Evolutionary conservation across 2,113 vertebrate species (phyloP).

Genomic region (Potamarius usumacintae): DNA sequence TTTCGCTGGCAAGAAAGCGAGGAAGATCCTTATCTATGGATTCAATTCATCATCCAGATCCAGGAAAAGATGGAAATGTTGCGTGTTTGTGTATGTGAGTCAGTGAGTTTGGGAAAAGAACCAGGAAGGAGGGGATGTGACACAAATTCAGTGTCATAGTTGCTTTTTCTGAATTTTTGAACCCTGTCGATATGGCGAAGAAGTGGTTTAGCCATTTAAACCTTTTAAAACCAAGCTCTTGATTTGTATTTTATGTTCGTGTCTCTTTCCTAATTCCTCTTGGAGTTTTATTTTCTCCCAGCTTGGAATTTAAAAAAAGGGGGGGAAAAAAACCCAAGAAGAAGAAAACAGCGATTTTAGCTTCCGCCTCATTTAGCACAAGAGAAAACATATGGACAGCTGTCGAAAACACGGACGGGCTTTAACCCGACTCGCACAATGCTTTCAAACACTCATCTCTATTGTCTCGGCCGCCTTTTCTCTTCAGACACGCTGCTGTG

Average conservation of each 20-base stretch:
- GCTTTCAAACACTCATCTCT: conserved; percentile 87
- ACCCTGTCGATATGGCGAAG: not conserved
- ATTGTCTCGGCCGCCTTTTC: conserved; percentile 70
- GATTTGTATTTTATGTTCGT: conserved; percentile 1
- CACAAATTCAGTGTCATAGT: conserved; percentile 8
- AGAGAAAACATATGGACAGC: conserved; percentile 95
- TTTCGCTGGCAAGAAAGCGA: conserved; percentile 72
- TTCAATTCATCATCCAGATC: conserved; percentile 68
- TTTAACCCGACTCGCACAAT: conserved; percentile 77
- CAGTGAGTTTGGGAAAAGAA: conserved; percentile 20
- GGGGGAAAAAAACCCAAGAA: conserved; percentile 46
- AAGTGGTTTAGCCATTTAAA: conserved; percentile 27
- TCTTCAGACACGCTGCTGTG: conserved; percentile 77
- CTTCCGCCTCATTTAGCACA: conserved; percentile 89
- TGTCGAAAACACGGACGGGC: conserved; percentile 79
- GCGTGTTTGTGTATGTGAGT: conserved; percentile 49
- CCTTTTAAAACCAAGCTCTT: not conserved
- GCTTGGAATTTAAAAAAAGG: not conserved
- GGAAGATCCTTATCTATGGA: conserved; percentile 73
- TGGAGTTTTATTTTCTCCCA: conserved; percentile 11
- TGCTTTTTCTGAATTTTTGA: not conserved
- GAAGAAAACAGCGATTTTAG: conserved; percentile 79
- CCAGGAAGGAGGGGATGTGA: conserved; percentile 27
- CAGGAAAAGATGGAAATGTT: conserved; percentile 59
- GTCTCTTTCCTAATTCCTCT: not conserved